Conservation (phyloP, 1,140 invertebrate genomes). For the Papilio dardanus region DNA sequence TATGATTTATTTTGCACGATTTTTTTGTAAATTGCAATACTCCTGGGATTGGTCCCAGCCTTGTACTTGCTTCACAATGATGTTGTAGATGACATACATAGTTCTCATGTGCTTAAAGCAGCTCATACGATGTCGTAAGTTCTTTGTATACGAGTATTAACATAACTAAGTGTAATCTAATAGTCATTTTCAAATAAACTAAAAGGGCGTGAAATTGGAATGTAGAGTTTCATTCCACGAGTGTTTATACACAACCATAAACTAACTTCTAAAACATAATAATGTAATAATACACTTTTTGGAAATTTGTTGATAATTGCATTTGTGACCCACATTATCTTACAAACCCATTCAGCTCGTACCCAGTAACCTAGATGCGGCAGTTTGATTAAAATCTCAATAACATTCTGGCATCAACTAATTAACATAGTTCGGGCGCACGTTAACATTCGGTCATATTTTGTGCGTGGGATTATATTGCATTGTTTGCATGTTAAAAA, state of each 20-base stretch:
- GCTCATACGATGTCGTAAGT: neutral
- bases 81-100: too few species aligned
- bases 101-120: too few species aligned
- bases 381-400: slow-evolving; percentile 1
- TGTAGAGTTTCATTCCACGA: neutral
- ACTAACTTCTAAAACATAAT: neutral
- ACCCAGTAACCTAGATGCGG: neutral
- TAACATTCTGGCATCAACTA: slow-evolving; percentile 9
- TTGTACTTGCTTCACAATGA: neutral
- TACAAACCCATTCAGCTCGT: neutral
- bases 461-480: slow-evolving; percentile 6
- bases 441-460: neutral
- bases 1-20: neutral
- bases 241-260: neutral
- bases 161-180: too few species aligned
- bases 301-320: neutral
- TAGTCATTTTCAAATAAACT: too few species aligned
- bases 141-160: too few species aligned
- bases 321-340: neutral
- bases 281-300: neutral
- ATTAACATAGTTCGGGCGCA: neutral
- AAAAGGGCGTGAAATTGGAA: neutral
- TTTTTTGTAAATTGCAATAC: neutral
- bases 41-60: neutral
- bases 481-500: neutral